Conservation (phyloP, 2,888 invertebrate species). For the Molorchus minor region DNA sequence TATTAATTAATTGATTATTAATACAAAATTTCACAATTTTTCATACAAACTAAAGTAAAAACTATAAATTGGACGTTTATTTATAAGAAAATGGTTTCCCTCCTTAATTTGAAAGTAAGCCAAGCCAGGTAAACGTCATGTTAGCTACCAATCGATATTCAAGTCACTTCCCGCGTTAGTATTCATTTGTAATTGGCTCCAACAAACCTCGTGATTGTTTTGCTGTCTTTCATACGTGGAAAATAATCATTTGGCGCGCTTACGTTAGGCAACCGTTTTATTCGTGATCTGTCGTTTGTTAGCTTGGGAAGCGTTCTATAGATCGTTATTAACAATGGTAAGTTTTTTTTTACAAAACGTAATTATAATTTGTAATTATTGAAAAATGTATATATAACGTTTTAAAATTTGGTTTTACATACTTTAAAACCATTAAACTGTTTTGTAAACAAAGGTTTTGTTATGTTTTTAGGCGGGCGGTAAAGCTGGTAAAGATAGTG, state of each 20-base stretch:
- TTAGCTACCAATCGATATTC: slow-evolving; percentile 51
- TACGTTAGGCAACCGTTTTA: slow-evolving; percentile 48
- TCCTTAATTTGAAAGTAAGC: slow-evolving; percentile 44
- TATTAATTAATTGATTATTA: too few species aligned
- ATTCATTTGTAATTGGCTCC: slow-evolving; percentile 51
- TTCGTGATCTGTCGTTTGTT: slow-evolving; percentile 48
- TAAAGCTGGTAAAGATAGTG: slow-evolving; percentile 99
- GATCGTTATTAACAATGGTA: slow-evolving; percentile 59
- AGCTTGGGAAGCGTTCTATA: slow-evolving; percentile 40
- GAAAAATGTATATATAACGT: not conserved
- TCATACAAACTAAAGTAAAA: too few species aligned
- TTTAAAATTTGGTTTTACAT: too few species aligned
- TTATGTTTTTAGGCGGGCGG: slow-evolving; percentile 92
- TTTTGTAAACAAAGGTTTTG: slow-evolving; percentile 43
- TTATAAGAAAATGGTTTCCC: slow-evolving; percentile 35
- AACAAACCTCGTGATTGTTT: slow-evolving; percentile 57
- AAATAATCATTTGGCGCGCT: slow-evolving; percentile 54
- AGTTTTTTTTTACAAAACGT: slow-evolving; percentile 52
- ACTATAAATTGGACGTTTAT: too few species aligned
- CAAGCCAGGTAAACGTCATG: slow-evolving; percentile 44
- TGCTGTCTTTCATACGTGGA: slow-evolving; percentile 37
- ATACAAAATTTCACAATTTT: too few species aligned
- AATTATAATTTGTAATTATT: slow-evolving; percentile 22
- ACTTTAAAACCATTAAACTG: too few species aligned
- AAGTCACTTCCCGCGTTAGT: slow-evolving; percentile 36